Percentiles rank a stretch among this genome's conserved stretches.
phyloP scores from a whole-genome alignment of 2,888 invertebrate genomes.

The Ochropleura plecta region DNA sequence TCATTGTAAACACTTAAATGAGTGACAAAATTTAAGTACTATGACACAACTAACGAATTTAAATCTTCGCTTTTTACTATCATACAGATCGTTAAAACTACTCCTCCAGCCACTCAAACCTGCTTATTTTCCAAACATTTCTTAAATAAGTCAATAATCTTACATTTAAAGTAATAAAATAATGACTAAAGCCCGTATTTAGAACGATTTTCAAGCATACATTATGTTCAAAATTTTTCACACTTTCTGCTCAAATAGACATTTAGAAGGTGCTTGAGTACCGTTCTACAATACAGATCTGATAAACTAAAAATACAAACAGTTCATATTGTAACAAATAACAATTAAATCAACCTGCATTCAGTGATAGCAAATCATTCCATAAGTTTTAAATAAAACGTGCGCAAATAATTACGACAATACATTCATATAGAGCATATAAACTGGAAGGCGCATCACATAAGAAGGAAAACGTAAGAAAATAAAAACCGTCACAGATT shows the following conservation, averaged over 20 bases:
- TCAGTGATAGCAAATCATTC: constrained; percentile 35
- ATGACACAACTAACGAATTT: background rate
- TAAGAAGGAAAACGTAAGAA: background rate
- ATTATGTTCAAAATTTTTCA: background rate
- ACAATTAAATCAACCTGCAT: constrained; percentile 16
- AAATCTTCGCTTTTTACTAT: background rate
- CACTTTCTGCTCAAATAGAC: background rate
- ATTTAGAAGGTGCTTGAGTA: background rate
- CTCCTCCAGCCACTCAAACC: background rate
- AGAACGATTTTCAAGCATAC: constrained; percentile 4
- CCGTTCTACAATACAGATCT: background rate
- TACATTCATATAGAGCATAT: constrained; percentile 11
- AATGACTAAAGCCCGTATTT: constrained; percentile 19
- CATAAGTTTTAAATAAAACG: constrained; percentile 20
- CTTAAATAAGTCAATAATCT: constrained; percentile 14
- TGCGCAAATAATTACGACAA: constrained; percentile 38
- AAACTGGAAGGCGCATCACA: constrained; percentile 26
- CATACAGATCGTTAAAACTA: too few relatives aligned
- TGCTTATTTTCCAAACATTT: constrained; percentile 8
- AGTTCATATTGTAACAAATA: constrained; percentile 20
- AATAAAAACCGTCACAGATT: constrained; percentile 8
- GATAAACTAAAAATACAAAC: constrained; percentile 30
- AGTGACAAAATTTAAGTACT: background rate
- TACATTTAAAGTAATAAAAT: constrained; percentile 29
- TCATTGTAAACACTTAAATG: background rate